Evolutionary conservation across 2,113 vertebrate genomes (phyloP).

Genomic region (Piaya cayana): DNA sequence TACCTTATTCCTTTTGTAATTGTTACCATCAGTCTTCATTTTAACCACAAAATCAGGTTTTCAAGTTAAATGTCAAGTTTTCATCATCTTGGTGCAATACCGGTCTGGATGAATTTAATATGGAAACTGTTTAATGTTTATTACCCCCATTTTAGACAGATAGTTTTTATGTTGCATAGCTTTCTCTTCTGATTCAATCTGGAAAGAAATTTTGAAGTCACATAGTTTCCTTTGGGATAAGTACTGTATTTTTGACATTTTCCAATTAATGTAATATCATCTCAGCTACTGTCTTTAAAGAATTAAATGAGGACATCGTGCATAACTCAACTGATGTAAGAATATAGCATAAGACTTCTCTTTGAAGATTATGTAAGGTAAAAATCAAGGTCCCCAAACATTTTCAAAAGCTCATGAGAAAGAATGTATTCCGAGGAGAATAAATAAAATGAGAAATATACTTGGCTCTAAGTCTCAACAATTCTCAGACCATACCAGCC

Average conservation of each 20-base stretch:
- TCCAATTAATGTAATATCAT: conserved; percentile 19
- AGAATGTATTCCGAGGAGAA: background rate
- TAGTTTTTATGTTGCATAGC: background rate
- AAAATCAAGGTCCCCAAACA: background rate
- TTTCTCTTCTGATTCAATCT: background rate
- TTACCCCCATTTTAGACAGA: background rate
- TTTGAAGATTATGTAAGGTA: background rate
- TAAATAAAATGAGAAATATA: background rate
- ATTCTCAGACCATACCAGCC: background rate
- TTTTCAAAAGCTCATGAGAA: background rate
- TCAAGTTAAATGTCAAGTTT: background rate
- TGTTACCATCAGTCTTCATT: background rate
- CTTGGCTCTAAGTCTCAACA: background rate
- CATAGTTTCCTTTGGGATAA: background rate
- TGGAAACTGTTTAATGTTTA: background rate
- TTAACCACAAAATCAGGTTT: background rate
- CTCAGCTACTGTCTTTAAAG: background rate
- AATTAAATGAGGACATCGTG: background rate
- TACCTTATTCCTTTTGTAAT: background rate
- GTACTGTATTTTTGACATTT: background rate
- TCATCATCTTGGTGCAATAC: background rate
- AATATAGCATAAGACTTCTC: background rate
- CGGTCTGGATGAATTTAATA: background rate
- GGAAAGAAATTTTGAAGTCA: background rate
- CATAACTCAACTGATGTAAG: background rate